These are phyloP conservation scores for Epirrhoe alternata DNA, from an alignment of 2,888 invertebrate genomes.

Conservation along the genomic window DNA sequence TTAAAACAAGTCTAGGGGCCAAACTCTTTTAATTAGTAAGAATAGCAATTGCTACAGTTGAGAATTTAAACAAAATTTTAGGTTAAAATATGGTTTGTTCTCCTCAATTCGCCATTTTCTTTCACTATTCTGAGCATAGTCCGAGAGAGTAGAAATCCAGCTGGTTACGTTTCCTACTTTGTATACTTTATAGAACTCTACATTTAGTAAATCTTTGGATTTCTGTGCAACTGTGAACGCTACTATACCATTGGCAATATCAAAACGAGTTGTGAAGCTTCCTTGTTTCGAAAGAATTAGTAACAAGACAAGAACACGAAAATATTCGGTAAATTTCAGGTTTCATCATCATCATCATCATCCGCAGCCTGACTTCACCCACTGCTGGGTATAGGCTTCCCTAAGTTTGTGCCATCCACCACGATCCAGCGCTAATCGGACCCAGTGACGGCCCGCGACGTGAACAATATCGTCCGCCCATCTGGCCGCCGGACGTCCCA, in stretches of 20 bases:
- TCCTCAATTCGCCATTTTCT: background rate
- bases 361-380: too few species aligned
- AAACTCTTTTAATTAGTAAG: too few species aligned
- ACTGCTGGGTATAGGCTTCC: too few species aligned
- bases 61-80: background rate
- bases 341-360: too few species aligned
- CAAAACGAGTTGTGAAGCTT: background rate
- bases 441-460: too few species aligned
- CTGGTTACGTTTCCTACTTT: constrained; percentile 4
- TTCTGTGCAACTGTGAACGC: background rate
- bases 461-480: too few species aligned
- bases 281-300: background rate
- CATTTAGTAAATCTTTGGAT: constrained; percentile 15
- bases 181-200: background rate
- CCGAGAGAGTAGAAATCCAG: background rate
- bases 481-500: too few species aligned
- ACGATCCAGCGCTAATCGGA: too few species aligned
- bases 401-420: too few species aligned
- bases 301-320: too few species aligned
- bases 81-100: background rate
- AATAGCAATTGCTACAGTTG: background rate
- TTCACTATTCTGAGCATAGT: background rate
- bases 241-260: background rate
- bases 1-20: too few species aligned
- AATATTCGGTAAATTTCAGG: too few species aligned